Conservation (phyloP, 92 coral and sea anemone species). For the Pocillopora grandis region DNA sequence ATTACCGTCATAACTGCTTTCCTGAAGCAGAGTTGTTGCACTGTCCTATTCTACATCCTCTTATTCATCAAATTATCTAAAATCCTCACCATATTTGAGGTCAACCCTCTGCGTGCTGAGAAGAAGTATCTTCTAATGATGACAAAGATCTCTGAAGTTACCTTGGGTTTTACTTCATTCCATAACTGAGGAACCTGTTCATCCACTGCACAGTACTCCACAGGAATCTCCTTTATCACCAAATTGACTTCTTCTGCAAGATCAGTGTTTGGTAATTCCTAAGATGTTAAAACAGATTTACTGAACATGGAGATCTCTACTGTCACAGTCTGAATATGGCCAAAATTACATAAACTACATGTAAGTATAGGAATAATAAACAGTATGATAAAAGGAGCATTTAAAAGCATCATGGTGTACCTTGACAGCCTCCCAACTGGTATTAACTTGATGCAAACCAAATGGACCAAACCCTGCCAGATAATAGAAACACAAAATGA, state of each 20-base stretch:
- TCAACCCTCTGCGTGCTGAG: no score
- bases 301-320: not conserved
- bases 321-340: not conserved
- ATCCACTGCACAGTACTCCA: slow-evolving; percentile 70
- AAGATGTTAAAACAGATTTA: not conserved
- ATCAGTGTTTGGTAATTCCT: slow-evolving; percentile 75
- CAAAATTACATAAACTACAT: not conserved
- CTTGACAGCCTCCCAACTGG: slow-evolving; percentile 91
- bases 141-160: not conserved
- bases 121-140: no score
- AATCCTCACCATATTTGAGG: no score
- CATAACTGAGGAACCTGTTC: slow-evolving; percentile 74
- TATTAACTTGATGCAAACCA: slow-evolving; percentile 76
- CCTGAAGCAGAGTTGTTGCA: no score
- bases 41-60: no score
- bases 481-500: not conserved
- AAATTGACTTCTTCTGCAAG: slow-evolving; percentile 64
- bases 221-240: slow-evolving; percentile 87
- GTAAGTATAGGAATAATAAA: not conserved
- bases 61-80: no score
- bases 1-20: no score
- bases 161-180: slow-evolving; percentile 87
- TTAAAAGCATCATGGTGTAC: slow-evolving; percentile 25
- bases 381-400: not conserved
- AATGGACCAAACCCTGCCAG: slow-evolving; percentile 92